Evolutionary conservation across 2,888 invertebrate genomes (phyloP).

Genomic region (Philhelius pedissequus): DNA sequence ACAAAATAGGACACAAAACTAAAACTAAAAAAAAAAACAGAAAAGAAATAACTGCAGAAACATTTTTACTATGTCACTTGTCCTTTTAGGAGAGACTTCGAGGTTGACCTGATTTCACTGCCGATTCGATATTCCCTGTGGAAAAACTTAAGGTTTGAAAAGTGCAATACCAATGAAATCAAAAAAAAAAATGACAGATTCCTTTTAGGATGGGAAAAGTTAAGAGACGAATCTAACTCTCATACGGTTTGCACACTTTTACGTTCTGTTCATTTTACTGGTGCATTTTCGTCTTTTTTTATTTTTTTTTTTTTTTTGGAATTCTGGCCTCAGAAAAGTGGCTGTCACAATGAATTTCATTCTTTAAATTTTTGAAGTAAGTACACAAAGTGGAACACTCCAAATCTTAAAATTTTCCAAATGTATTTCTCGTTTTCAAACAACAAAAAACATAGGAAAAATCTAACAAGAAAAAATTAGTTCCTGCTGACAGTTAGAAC

Average conservation of each 20-base stretch:
- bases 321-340: background rate
- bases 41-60: background rate
- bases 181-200: background rate
- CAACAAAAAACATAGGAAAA: too few species aligned
- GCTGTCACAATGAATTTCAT: background rate
- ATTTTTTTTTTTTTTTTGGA: background rate
- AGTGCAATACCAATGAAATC: background rate
- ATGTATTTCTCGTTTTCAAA: too few species aligned
- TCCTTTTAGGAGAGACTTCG: background rate
- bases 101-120: constrained; percentile 22
- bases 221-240: background rate
- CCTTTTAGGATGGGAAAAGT: constrained; percentile 2
- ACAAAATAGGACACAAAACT: background rate
- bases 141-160: background rate
- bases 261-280: background rate
- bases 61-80: background rate
- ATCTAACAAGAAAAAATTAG: too few species aligned
- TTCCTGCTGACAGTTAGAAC: too few species aligned
- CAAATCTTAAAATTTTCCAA: too few species aligned
- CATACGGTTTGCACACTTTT: background rate
- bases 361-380: too few species aligned
- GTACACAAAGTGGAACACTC: too few species aligned
- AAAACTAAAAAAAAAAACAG: background rate
- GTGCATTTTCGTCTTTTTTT: background rate
- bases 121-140: constrained; percentile 19